Conservation (phyloP, 2,113 vertebrate genomes). For the Gymnarchus niloticus region DNA sequence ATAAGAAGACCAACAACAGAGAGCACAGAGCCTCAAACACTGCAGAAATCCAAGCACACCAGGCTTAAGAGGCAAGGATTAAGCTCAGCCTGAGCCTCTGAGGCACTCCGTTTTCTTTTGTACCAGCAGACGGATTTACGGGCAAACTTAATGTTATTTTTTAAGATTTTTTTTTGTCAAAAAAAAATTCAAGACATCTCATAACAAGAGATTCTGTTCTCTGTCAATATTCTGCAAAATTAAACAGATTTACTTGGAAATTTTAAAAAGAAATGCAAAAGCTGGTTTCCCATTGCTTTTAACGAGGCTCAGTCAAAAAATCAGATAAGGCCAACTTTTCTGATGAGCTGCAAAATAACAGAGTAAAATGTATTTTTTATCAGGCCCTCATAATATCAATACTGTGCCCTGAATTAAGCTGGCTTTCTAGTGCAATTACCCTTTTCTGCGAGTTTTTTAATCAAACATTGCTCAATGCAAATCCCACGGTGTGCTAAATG, state of each 20-base stretch:
- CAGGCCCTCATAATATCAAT: constrained; percentile 9
- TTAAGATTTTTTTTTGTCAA: neutral
- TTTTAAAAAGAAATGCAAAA: neutral
- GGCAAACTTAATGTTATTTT: neutral
- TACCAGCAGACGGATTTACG: neutral
- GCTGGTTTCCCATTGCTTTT: neutral
- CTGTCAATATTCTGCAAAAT: neutral
- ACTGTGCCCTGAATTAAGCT: constrained; percentile 2
- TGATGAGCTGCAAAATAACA: neutral
- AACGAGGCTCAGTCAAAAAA: neutral
- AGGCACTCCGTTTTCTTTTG: neutral
- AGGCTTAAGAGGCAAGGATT: neutral
- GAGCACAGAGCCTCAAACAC: neutral
- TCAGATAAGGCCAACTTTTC: neutral
- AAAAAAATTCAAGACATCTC: neutral
- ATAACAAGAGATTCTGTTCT: neutral
- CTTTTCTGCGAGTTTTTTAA: constrained; percentile 11
- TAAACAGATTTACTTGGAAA: neutral
- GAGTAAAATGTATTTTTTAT: neutral
- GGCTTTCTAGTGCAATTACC: neutral
- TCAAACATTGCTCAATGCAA: constrained; percentile 19
- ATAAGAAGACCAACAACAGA: neutral
- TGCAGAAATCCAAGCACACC: neutral
- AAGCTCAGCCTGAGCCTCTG: neutral
- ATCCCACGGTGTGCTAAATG: constrained; percentile 12